These are phyloP conservation scores for Tortrix viridana DNA, from an alignment of 2,888 invertebrate genomes.

Conservation along the genomic window DNA sequence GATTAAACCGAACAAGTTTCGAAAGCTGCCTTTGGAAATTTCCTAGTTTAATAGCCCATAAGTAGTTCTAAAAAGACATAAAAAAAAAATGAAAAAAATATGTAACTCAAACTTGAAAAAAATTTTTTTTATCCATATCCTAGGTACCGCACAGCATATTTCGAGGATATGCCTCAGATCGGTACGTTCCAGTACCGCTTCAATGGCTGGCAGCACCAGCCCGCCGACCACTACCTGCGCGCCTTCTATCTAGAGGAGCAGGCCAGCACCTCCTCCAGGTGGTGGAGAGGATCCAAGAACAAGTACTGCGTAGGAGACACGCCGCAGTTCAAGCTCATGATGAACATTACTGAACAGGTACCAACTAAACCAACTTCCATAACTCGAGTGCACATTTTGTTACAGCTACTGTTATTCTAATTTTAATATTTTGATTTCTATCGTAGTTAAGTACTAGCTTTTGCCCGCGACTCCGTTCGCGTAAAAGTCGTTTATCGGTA, in stretches of 20 bases:
- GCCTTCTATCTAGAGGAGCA: conserved; percentile 89
- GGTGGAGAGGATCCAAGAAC: conserved; percentile 72
- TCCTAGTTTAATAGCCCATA: too few species aligned
- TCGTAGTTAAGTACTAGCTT: too few species aligned
- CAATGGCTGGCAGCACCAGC: conserved; percentile 92
- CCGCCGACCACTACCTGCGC: conserved; percentile 96
- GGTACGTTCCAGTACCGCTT: conserved; percentile 96
- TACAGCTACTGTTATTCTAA: too few species aligned
- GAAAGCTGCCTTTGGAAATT: too few species aligned
- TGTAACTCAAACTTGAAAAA: not conserved
- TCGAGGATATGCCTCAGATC: conserved; percentile 92
- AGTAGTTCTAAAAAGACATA: too few species aligned
- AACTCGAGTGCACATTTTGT: too few species aligned
- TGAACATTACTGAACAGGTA: conserved; percentile 88
- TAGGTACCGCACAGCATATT: conserved; percentile 90
- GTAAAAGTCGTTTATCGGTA: too few species aligned
- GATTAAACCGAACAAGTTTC: too few species aligned
- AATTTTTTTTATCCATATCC: conserved; percentile 17
- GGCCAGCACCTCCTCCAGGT: conserved; percentile 40
- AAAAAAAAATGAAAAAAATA: too few species aligned
- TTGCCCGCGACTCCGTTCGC: too few species aligned
- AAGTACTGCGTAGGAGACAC: conserved; percentile 85
- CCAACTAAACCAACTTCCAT: too few species aligned
- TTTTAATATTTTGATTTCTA: too few species aligned
- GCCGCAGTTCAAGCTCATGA: conserved; percentile 88